phyloP scores from a whole-genome alignment of 2,888 invertebrate species.

The Thymelicus lineola region DNA sequence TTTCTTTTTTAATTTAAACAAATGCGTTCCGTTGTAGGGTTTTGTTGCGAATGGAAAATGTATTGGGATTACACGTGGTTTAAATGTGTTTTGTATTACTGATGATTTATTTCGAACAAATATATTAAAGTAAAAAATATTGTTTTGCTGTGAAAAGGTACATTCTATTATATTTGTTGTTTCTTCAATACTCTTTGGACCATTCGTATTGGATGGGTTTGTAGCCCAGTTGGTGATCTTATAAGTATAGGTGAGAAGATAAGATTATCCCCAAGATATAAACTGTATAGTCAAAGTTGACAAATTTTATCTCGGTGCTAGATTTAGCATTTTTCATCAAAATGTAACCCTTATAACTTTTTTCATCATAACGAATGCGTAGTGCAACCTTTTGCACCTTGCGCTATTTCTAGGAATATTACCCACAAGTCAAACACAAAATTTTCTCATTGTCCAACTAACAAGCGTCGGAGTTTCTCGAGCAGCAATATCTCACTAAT shows the following conservation, averaged over 20 bases:
- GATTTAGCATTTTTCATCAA: conserved; percentile 5
- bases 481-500: conserved; percentile 38
- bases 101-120: not conserved
- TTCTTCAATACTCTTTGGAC: too few species aligned
- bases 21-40: conserved; percentile 61
- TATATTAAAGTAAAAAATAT: too few species aligned
- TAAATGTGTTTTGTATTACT: conserved; percentile 35
- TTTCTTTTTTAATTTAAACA: conserved; percentile 70
- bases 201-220: too few species aligned
- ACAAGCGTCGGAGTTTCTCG: conserved; percentile 30
- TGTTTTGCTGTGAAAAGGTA: too few species aligned
- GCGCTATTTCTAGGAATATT: conserved; percentile 30
- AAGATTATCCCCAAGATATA: too few species aligned
- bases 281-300: too few species aligned
- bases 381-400: conserved; percentile 16
- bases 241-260: too few species aligned
- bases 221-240: too few species aligned
- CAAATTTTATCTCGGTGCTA: too few species aligned
- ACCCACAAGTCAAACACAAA: conserved; percentile 30
- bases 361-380: not conserved
- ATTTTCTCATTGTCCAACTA: conserved; percentile 32
- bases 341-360: conserved; percentile 6
- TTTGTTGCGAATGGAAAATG: conserved; percentile 46
- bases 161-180: too few species aligned
- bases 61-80: conserved; percentile 43